phyloP scores from a whole-genome alignment of 2,888 invertebrate genomes.

The Cheilosia variabilis region DNA sequence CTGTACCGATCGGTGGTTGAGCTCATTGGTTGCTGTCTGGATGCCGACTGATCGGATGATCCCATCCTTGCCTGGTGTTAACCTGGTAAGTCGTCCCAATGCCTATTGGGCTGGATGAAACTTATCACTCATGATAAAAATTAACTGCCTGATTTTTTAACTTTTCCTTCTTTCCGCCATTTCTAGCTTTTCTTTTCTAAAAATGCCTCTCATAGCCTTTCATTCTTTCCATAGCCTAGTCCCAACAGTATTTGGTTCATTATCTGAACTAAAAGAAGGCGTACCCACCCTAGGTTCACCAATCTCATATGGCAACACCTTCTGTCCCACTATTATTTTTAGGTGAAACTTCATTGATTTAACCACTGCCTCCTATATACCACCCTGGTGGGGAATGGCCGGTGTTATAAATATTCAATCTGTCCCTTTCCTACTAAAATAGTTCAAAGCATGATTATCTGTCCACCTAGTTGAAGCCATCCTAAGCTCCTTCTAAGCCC shows the following conservation, averaged over 20 bases:
- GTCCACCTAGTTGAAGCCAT: background rate
- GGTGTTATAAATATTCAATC: background rate
- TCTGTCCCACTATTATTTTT: background rate
- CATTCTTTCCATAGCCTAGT: background rate
- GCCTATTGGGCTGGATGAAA: background rate
- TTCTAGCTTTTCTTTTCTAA: no score
- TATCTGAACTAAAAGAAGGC: background rate
- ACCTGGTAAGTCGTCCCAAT: background rate
- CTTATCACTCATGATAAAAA: no score
- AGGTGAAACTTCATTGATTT: constrained; percentile 49
- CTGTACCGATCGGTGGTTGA: background rate
- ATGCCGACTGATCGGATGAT: background rate
- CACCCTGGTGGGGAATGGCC: constrained; percentile 60
- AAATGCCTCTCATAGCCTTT: background rate
- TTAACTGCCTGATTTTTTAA: no score
- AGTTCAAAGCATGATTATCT: background rate
- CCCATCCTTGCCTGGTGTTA: background rate
- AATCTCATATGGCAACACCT: constrained; percentile 12
- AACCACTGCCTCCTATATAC: constrained; percentile 55
- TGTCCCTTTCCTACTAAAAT: background rate
- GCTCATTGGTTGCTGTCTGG: background rate
- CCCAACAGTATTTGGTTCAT: background rate
- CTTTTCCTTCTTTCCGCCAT: no score
- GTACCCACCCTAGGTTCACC: background rate
- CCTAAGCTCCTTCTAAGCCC: constrained; percentile 8